Evolutionary conservation across 2,797 vertebrate species (phyloP), one percentile per base, ranked within the genome.

Genomic region (Mus minutoides): DNA sequence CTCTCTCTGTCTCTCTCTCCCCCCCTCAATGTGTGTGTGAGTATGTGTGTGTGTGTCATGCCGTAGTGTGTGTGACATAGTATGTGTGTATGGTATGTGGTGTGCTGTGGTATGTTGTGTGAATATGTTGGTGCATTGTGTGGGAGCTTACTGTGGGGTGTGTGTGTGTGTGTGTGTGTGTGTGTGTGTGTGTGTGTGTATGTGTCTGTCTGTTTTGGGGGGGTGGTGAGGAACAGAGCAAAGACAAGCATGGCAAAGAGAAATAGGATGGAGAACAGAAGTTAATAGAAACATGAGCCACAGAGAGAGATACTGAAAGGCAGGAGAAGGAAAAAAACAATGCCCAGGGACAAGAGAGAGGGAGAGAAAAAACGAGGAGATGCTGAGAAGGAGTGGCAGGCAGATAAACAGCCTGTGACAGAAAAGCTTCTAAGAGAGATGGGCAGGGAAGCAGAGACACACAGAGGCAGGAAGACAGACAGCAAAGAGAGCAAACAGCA

Each of bases 271-370:
- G 76, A 49, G 76, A 92, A 85, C 29, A 83, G 71, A 73, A 89
- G 46, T 29, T 64, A 46, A 90, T 40, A 78, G 58, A 84, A 3
- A 64, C 37, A 60, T 7, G 10, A 85, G 34, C 24, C 12, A 29
- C 49, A 87, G 90, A 69, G 90, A 95, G 49, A 92, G 77, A 73
- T n/a, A 52, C 75, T 78, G 87, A 88, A 85, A 94, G 85, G 83
- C 11, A 10, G 1, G 75, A 56, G 24, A 89, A 40, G 46, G 73
- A n/a, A 91, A 67, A 67, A 84, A 80, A 64, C 2, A 56, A 75
- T 49, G 46, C 29, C 29, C 10, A 31, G n/a, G 77, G 54, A 91
- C 19, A 40, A 37, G 17, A 56, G 76, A 92, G 62, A 73, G 60
- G 14, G 52, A 54, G 49, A 82, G 12, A 58, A 60, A 46, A 78